These are phyloP conservation scores for Enteromius treurensis DNA, from an alignment of 2,797 vertebrate species.

Conservation along the genomic window DNA sequence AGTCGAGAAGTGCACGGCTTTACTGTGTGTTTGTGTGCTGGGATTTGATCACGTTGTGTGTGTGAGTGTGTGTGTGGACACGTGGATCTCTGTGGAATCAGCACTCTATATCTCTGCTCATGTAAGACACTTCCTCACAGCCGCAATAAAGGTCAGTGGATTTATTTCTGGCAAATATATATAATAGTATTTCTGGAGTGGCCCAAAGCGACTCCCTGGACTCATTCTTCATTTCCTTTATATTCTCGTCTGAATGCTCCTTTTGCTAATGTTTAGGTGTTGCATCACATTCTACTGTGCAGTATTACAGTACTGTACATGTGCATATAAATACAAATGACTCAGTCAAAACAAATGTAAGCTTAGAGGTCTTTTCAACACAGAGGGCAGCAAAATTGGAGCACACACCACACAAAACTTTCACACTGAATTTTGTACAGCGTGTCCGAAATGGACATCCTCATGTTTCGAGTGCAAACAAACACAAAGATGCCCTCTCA, in stretches of 20 bases:
- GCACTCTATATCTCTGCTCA: constrained; percentile 59
- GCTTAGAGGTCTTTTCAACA: not conserved
- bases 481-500: constrained; percentile 25
- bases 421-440: not conserved
- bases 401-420: constrained; percentile 58
- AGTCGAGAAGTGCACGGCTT: constrained; percentile 10
- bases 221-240: constrained; percentile 71
- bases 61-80: not conserved
- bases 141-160: constrained; percentile 69
- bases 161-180: constrained; percentile 71
- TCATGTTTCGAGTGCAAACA: constrained; percentile 2
- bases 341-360: not conserved
- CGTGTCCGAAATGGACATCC: not conserved
- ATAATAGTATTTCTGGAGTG: constrained; percentile 67
- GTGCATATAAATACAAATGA: constrained; percentile 63
- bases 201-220: constrained; percentile 63
- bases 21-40: constrained; percentile 40
- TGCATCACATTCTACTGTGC: constrained; percentile 70
- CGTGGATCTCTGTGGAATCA: constrained; percentile 51
- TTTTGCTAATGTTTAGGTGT: constrained; percentile 73
- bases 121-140: constrained; percentile 58
- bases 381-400: not conserved
- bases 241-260: constrained; percentile 70
- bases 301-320: constrained; percentile 70
- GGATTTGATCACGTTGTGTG: constrained; percentile 36